phyloP scores from a whole-genome alignment of 2,888 invertebrate genomes.

The Agapetus fuscipes region DNA sequence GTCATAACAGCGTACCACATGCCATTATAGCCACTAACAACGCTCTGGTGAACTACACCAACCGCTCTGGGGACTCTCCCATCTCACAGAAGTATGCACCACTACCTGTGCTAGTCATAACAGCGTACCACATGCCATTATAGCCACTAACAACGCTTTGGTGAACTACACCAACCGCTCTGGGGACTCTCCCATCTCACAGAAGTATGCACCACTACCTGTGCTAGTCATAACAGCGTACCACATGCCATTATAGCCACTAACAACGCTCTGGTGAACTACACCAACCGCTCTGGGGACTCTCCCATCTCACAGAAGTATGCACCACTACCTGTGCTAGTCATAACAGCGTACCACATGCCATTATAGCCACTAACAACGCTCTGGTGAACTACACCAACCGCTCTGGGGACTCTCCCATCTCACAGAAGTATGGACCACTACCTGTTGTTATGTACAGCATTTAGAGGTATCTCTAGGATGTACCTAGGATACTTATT shows the following conservation, averaged over 20 bases:
- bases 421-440: constrained; percentile 49
- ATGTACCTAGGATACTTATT: too few species aligned
- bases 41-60: constrained; percentile 96
- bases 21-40: too few species aligned
- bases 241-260: too few species aligned
- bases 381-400: constrained; percentile 98
- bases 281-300: constrained; percentile 87
- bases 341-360: too few species aligned
- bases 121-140: too few species aligned
- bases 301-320: constrained; percentile 53
- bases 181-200: constrained; percentile 61
- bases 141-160: constrained; percentile 91
- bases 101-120: too few species aligned
- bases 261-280: constrained; percentile 97
- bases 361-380: too few species aligned
- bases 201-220: constrained; percentile 39
- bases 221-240: too few species aligned
- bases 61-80: constrained; percentile 74
- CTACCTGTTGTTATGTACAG: too few species aligned
- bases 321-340: too few species aligned
- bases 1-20: too few species aligned
- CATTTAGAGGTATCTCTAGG: too few species aligned
- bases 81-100: constrained; percentile 50
- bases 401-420: constrained; percentile 69
- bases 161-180: constrained; percentile 98